A percentile compares a stretch with the other conserved stretches of the same genome.
These are phyloP conservation scores for Ailuropoda melanoleuca DNA, from an alignment of 2,113 vertebrate genomes.

Conservation along the genomic window DNA sequence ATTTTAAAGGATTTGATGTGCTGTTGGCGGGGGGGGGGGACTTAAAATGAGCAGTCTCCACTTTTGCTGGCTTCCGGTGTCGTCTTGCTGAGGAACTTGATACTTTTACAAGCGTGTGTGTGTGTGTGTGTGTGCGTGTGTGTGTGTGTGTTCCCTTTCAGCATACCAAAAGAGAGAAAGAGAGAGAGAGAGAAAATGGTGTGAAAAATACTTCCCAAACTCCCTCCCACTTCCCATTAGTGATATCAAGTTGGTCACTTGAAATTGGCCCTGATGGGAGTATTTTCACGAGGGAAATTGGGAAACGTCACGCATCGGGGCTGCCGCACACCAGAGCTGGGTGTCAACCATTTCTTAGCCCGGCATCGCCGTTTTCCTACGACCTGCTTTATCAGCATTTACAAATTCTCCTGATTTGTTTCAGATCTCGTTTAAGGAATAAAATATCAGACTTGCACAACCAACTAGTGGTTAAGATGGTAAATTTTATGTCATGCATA, in stretches of 20 bases:
- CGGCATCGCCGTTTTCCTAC: rapidly evolving
- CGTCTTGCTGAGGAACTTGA: background rate
- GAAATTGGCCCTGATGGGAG: background rate
- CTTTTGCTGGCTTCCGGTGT: background rate
- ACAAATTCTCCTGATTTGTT: background rate
- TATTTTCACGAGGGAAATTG: background rate
- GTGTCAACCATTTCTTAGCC: background rate
- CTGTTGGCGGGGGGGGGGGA: too few species aligned
- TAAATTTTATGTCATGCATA: background rate
- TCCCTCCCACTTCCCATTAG: background rate
- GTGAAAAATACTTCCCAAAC: background rate
- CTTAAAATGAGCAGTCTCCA: background rate
- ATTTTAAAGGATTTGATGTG: background rate
- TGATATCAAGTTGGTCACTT: background rate
- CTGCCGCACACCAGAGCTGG: background rate
- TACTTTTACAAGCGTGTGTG: background rate
- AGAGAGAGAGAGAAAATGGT: background rate
- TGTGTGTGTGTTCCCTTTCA: background rate
- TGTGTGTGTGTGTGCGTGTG: background rate
- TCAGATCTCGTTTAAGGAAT: background rate
- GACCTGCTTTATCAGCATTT: background rate
- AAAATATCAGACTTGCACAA: background rate
- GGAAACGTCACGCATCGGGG: background rate
- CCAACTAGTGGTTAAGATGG: background rate
- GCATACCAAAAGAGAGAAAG: background rate